Conservation (phyloP, 2,797 vertebrate species). For the Halcyon leucocephala region DNA sequence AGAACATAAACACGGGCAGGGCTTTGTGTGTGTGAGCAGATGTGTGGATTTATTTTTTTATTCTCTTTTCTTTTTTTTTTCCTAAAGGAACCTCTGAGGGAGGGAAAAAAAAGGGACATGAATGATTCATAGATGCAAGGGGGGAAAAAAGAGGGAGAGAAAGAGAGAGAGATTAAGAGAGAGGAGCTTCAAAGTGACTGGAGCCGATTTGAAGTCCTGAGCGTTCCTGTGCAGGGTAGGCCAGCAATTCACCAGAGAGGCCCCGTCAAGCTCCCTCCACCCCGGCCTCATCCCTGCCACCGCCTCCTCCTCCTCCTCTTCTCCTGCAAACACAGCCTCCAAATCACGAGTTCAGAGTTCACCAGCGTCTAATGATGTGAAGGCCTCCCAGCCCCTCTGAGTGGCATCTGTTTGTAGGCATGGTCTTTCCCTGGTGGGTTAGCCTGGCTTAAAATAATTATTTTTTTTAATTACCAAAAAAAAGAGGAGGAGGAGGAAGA, state of each 20-base stretch:
- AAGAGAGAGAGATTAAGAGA: constrained; percentile 61
- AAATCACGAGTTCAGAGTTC: constrained; percentile 76
- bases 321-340: constrained; percentile 40
- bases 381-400: constrained; percentile 56
- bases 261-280: constrained; percentile 58
- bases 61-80: not conserved
- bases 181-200: constrained; percentile 76
- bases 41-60: not conserved
- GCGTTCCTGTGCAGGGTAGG: constrained; percentile 68
- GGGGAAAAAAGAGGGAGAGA: not conserved
- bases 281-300: not conserved
- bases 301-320: constrained; percentile 37
- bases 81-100: constrained; percentile 22
- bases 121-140: constrained; percentile 73
- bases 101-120: constrained; percentile 40
- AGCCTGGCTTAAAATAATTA: not conserved
- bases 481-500: not conserved
- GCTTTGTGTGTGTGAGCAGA: constrained; percentile 33
- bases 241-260: constrained; percentile 76
- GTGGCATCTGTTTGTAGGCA: constrained; percentile 70
- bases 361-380: constrained; percentile 73
- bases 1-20: constrained; percentile 45
- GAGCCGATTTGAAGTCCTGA: constrained; percentile 76
- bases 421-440: constrained; percentile 64
- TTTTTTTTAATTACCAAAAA: too few relatives aligned